Conservation (phyloP, 2,888 invertebrate species). For the Neoitamus cyanurus region DNA sequence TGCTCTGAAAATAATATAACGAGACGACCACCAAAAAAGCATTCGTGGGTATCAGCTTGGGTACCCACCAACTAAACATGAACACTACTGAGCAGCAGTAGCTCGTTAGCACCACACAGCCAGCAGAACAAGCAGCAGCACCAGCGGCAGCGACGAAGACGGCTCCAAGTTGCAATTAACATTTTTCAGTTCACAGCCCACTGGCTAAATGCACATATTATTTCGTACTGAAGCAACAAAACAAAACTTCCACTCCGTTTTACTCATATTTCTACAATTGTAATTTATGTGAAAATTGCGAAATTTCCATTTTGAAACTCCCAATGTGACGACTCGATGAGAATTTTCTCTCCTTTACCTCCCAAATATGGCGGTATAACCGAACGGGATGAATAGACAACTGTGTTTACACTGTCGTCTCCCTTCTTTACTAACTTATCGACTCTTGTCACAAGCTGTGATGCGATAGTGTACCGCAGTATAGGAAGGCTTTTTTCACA, state of each 20-base stretch:
- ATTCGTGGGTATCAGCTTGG: too few relatives aligned
- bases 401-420: background rate
- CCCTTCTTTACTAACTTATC: slow-evolving; percentile 1
- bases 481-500: background rate
- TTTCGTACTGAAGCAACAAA: background rate
- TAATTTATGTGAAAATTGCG: slow-evolving; percentile 15
- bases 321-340: background rate
- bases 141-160: background rate
- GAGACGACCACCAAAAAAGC: background rate
- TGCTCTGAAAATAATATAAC: background rate
- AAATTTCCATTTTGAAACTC: slow-evolving; percentile 41
- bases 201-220: background rate
- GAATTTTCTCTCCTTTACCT: slow-evolving; percentile 47
- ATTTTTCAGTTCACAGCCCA: slow-evolving; percentile 4
- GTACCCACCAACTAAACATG: slow-evolving; percentile 36
- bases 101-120: background rate
- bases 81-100: background rate
- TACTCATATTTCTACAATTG: slow-evolving; percentile 2
- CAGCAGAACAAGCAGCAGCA: background rate
- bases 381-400: slow-evolving; percentile 34
- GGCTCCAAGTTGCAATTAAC: slow-evolving; percentile 14
- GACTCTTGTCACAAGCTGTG: background rate
- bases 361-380: slow-evolving; percentile 52
- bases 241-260: background rate
- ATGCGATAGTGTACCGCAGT: background rate